Evolutionary conservation across 2,797 vertebrate species (phyloP).

Genomic region (Sciurus carolinensis): DNA sequence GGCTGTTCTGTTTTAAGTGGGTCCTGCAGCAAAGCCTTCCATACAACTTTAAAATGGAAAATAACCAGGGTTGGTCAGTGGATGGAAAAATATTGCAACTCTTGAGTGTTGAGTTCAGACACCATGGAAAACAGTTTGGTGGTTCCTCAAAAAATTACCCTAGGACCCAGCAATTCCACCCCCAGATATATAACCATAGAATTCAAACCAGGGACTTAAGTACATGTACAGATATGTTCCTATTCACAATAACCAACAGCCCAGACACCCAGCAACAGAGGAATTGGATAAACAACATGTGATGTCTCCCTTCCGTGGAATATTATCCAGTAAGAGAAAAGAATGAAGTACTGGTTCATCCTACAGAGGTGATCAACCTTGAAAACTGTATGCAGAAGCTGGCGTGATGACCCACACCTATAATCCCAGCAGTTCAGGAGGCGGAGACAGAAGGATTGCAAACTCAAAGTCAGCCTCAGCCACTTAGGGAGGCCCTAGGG

Average conservation of each 20-base stretch:
- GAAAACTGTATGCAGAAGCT: background rate
- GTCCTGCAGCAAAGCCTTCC: background rate
- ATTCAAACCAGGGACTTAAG: background rate
- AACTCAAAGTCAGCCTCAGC: too few species aligned
- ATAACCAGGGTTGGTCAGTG: background rate
- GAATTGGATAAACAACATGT: background rate
- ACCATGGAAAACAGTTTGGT: background rate
- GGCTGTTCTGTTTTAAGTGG: background rate
- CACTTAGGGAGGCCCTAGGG: too few species aligned
- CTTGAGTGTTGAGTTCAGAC: background rate
- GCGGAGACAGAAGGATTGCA: too few species aligned
- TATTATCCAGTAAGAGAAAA: background rate
- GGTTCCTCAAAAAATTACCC: background rate
- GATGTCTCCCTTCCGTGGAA: background rate
- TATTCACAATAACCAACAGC: background rate
- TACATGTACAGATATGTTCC: accelerated
- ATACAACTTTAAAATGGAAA: background rate
- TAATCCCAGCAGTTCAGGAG: too few species aligned
- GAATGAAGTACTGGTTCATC: background rate
- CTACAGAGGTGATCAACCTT: background rate
- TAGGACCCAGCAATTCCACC: background rate
- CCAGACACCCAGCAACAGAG: background rate
- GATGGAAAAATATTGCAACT: background rate
- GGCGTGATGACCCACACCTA: too few species aligned
- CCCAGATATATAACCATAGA: background rate